Evolutionary conservation across 2,888 invertebrate species (phyloP), one percentile per base, ranked within the genome.

Genomic region (Meteorus cinctellus): DNA sequence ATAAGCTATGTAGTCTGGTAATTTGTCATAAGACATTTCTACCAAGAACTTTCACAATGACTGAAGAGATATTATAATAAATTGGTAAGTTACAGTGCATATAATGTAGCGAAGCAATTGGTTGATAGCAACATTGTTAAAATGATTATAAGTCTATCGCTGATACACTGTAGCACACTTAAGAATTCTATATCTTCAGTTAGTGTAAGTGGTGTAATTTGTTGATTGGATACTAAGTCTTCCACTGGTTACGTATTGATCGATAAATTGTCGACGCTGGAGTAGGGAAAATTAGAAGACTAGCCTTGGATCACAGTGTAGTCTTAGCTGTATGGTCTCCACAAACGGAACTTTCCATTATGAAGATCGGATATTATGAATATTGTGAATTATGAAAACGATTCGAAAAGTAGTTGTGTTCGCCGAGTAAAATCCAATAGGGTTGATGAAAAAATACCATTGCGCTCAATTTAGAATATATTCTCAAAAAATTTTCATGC

Each of bases 401-500:
- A 24, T 24, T 24, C 24, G 24, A 1, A 24, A 24, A 24, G 24
- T 24, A 24, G 0, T 34, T 6, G 34, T 34, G 34, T 34, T 34
- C 34, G 8, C 2, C 8, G 34, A 34, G 34, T 8, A 34, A 34
- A 34, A 8, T 6, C 8, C 34, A 34, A 0, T 24, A 24, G 24
- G 24, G 8, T 34, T 34, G 34, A 6, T 34, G 0, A 8, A 34
- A 34, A 34, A 34, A 34, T 6, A 34, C 34, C 8, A 8, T 4
- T 8, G n/a, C n/a, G n/a, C n/a, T n/a, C n/a, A n/a, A 6, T 55
- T 55, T 4, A 55, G 3, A 55, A 19, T 55, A 8, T 55, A n/a
- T 19, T n/a, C 16, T n/a, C 19, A 19, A 24, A n/a, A 14, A 1
- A 24, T 16, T 0, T 5, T 48, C 24, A 19, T 70, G 82, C 83